These are phyloP conservation scores for Pseudomyrmex gracilis DNA, from an alignment of 1,140 invertebrate genomes.

Conservation along the genomic window DNA sequence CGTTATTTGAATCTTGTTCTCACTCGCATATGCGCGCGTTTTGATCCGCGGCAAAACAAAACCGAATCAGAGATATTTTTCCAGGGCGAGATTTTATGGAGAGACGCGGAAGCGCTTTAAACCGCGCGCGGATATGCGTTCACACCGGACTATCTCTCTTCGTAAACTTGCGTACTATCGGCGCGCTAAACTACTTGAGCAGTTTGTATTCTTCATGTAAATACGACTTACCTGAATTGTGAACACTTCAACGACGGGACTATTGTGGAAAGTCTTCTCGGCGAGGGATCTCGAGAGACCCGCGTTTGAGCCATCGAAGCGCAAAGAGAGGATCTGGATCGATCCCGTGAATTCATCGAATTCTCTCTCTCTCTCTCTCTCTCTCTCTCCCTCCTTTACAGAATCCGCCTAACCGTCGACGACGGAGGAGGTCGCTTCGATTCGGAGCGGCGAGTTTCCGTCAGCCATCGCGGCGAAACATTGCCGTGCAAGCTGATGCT, in stretches of 20 bases:
- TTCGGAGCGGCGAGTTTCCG: conserved; percentile 64
- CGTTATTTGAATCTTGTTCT: no score
- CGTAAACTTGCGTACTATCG: not conserved
- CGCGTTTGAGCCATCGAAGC: not conserved
- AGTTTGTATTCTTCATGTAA: conserved; percentile 16
- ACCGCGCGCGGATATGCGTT: not conserved
- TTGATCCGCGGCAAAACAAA: no score
- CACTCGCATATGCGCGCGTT: no score
- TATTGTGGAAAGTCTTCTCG: not conserved
- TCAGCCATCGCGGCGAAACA: conserved; percentile 76
- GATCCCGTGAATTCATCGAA: not conserved
- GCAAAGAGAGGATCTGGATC: not conserved
- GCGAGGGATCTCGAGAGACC: not conserved
- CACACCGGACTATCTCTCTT: not conserved
- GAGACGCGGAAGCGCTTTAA: not conserved
- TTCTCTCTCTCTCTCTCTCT: not conserved
- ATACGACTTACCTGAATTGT: conserved; percentile 29
- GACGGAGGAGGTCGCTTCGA: conserved; percentile 14
- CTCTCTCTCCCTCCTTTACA: not conserved
- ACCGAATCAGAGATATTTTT: no score
- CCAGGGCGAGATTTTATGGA: not conserved
- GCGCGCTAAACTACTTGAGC: not conserved
- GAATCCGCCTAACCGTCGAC: not conserved
- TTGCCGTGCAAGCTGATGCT: conserved; percentile 75
- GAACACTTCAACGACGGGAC: not conserved